Evolutionary conservation across 1,140 invertebrate genomes (phyloP).

Genomic region (Colletes gigas): DNA sequence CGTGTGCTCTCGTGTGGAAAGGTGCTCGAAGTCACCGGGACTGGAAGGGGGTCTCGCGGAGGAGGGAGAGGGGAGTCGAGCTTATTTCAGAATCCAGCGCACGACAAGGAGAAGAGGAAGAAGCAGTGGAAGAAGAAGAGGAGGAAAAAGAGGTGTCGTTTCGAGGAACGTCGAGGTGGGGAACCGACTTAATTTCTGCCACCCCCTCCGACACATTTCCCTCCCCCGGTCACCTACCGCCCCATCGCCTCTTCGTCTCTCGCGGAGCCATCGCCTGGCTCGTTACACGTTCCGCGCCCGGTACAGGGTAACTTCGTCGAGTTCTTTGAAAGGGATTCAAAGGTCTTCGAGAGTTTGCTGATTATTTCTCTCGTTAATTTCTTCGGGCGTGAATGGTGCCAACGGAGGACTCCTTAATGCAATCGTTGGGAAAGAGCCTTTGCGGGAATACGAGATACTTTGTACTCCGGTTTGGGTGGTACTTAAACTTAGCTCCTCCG

Average conservation of each 20-base stretch:
- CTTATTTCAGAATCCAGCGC: constrained; percentile 78
- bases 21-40: constrained; percentile 49
- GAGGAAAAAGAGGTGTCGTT: constrained; percentile 67
- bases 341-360: constrained; percentile 35
- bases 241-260: constrained; percentile 20
- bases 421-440: not conserved
- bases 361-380: constrained; percentile 48
- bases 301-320: constrained; percentile 57
- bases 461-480: not conserved
- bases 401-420: not conserved
- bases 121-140: constrained; percentile 59
- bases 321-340: constrained; percentile 46
- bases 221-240: constrained; percentile 28
- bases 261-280: constrained; percentile 51
- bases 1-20: constrained; percentile 53
- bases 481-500: too few relatives aligned
- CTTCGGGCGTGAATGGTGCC: not conserved
- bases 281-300: constrained; percentile 69
- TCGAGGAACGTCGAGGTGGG: constrained; percentile 56
- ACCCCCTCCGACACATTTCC: constrained; percentile 53
- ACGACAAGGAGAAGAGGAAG: constrained; percentile 58
- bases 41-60: constrained; percentile 23
- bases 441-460: not conserved
- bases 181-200: constrained; percentile 78
- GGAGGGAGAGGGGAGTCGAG: constrained; percentile 60